Percentiles rank a stretch among this genome's conserved stretches.
Evolutionary conservation across 2,888 invertebrate genomes (phyloP).

Genomic region (Bellardia pandia): DNA sequence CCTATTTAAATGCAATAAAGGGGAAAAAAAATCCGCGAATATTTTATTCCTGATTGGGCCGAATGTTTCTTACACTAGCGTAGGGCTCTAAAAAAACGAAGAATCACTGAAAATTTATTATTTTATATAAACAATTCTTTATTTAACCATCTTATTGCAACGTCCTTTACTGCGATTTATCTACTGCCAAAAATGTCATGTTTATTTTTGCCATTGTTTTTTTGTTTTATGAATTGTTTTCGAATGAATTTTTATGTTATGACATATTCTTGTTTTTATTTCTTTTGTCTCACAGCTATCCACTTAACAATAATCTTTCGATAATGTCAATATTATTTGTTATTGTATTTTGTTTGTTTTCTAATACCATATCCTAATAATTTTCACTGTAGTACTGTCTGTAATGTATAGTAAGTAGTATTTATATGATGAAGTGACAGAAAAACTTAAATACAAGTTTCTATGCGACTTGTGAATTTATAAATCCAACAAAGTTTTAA

Average conservation of each 20-base stretch:
- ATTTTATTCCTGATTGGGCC: no score
- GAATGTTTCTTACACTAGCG: no score
- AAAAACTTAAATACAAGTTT: slow-evolving; percentile 6
- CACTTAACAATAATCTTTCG: slow-evolving; percentile 2
- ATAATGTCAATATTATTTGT: slow-evolving; percentile 32
- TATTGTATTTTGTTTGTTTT: not conserved
- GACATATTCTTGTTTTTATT: not conserved
- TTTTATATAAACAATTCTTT: not conserved
- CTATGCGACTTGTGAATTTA: slow-evolving; percentile 6
- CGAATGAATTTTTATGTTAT: not conserved
- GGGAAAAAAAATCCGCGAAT: no score
- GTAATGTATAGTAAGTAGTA: not conserved
- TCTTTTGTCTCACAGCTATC: not conserved
- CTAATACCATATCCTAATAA: not conserved
- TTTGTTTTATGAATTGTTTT: not conserved
- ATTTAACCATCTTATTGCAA: not conserved
- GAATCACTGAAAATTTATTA: no score
- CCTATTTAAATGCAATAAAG: no score
- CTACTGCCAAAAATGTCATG: not conserved
- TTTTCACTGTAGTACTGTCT: not conserved
- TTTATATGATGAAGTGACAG: not conserved
- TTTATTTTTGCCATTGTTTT: slow-evolving; percentile 4
- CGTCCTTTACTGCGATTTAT: not conserved
- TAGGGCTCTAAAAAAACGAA: no score
- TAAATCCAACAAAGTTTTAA: slow-evolving; percentile 17